Evolutionary conservation across 2,113 vertebrate genomes (phyloP).

Genomic region (Rhinopomastus cyanomelas): DNA sequence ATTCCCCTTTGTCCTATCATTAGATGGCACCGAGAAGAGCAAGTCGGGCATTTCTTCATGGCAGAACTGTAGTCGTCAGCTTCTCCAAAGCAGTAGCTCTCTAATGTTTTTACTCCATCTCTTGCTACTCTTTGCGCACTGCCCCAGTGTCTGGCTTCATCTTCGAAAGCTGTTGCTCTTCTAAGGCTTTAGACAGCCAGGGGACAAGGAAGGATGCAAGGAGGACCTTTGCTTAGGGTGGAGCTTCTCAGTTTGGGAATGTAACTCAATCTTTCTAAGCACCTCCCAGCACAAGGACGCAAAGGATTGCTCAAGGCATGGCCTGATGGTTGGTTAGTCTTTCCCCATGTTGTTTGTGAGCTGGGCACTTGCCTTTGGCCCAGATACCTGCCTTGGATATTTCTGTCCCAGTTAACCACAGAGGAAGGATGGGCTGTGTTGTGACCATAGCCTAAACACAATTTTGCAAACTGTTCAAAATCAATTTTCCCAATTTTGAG

Average conservation of each 20-base stretch:
- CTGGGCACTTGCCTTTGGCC: neutral
- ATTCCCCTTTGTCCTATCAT: no score
- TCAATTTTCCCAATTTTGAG: neutral
- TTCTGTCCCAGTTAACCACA: neutral
- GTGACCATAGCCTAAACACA: rapidly evolving
- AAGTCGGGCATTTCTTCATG: neutral
- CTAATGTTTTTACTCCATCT: neutral
- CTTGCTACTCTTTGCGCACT: neutral
- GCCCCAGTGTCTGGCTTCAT: neutral
- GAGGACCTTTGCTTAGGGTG: neutral
- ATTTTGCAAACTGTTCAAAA: neutral
- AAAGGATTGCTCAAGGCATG: neutral
- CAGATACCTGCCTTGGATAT: neutral
- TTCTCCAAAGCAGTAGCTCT: neutral
- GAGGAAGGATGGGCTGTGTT: neutral
- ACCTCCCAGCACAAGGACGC: neutral
- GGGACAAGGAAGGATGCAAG: neutral
- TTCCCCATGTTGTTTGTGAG: neutral
- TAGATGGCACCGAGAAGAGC: no score
- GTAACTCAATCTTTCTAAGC: neutral
- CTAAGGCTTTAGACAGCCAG: neutral
- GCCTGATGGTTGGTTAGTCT: neutral
- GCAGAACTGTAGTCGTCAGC: neutral
- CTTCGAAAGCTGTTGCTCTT: neutral
- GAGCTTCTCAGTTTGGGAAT: neutral